A percentile compares a stretch with the other conserved stretches of the same genome.
Conservation (phyloP, 2,797 vertebrate species). For the Mastacembelus armatus region DNA sequence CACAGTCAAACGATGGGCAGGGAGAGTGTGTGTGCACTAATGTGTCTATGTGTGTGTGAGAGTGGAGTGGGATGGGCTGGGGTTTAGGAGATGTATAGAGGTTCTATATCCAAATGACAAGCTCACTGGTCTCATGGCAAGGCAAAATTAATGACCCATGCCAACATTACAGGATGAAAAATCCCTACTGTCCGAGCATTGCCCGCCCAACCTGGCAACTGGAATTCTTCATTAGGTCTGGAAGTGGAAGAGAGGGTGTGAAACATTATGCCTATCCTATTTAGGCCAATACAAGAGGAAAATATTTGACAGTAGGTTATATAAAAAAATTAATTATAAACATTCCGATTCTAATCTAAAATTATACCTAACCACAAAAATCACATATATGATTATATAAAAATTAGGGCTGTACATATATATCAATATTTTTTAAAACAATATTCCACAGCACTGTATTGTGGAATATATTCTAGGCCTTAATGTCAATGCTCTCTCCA, state of each 20-base stretch:
- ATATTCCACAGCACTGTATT: too few species aligned
- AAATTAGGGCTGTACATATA: too few species aligned
- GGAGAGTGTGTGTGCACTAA: constrained; percentile 18
- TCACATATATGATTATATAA: too few species aligned
- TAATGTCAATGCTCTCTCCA: too few species aligned
- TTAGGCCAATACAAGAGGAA: constrained; percentile 2
- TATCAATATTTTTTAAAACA: too few species aligned
- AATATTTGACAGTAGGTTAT: too few species aligned
- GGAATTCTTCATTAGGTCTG: constrained; percentile 89
- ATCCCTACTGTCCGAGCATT: constrained; percentile 86
- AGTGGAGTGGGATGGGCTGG: constrained; percentile 29
- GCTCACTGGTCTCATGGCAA: constrained; percentile 89
- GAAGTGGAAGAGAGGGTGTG: constrained; percentile 39
- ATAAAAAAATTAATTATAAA: too few species aligned
- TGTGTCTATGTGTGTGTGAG: constrained; percentile 30
- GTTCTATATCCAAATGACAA: constrained; percentile 89
- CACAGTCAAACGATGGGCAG: constrained; percentile 64
- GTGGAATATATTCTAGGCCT: too few species aligned
- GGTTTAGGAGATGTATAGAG: constrained; percentile 87
- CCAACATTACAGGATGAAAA: constrained; percentile 92
- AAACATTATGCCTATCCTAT: constrained; percentile 34
- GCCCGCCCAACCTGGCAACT: constrained; percentile 84
- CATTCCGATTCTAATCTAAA: background rate
- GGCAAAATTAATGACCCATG: constrained; percentile 92
- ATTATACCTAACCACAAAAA: too few species aligned